Evolutionary conservation across 2,113 vertebrate species (phyloP), one percentile per base, ranked within the genome.

Genomic region (Strix aluco): DNA sequence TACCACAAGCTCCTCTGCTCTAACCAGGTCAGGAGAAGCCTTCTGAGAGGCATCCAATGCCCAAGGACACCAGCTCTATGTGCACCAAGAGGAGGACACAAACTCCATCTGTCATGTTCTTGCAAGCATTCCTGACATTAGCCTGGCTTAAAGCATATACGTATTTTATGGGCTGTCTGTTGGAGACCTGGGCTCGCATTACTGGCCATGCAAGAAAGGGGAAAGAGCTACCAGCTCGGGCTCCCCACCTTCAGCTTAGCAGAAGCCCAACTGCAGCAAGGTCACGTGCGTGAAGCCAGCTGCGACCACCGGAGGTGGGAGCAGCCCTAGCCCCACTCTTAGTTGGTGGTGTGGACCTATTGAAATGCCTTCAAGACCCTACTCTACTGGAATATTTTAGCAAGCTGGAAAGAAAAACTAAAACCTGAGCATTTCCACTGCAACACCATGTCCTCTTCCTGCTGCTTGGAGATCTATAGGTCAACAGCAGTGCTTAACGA

Each of bases 31-130:
- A 70, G 65, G 27, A 74, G 30, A 74, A 36, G n/a, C 51, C 27
- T 46, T 36, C 34, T 7, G 13, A 61, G 23, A 55, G 36, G 7
- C 26, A 4, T 0, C 0, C 0, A 1, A 9, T 55, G n/a, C 21
- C n/a, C 3, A 1, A 30, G 55, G 36, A 81, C n/a, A 55, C 18
- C 51, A 58, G 19, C 25, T 59, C 47, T 42, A 8, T 3, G 3
- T 3, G 26, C 9, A 52, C 26, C 22, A 11, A 30, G n/a, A 30
- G 2, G 7, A 62, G 63, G 46, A 38, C 21, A 47, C 27, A 18
- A 49, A 44, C 66, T 30, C 9, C 51, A 9, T 38, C 62, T 36
- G 34, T 54, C 15, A 7, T 5, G 12, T 38, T 61, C 69, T 44
- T 14, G 13, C 27, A 17, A 61, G 14, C 2, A 3, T 12, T 67